Conservation (phyloP, 2,888 invertebrate species). For the Campoplex nolae region DNA sequence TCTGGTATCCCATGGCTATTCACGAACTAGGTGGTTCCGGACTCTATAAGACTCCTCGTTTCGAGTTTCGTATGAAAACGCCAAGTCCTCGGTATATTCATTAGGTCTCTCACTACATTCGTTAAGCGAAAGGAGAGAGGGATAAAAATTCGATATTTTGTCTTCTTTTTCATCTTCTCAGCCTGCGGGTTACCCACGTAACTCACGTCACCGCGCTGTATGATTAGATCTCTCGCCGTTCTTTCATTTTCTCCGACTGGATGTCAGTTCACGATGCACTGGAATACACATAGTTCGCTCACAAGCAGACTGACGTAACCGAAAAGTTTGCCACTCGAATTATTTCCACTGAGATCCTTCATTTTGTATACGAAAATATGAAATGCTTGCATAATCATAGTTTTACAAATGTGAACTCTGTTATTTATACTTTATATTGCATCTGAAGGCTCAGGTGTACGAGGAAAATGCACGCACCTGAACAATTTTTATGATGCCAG, state of each 20-base stretch:
- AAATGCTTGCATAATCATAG: neutral
- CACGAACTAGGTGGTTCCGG: neutral
- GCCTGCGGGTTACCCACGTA: constrained; percentile 77
- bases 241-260: constrained; percentile 66
- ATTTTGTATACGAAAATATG: neutral
- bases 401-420: constrained; percentile 7
- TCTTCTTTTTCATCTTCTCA: constrained; percentile 73
- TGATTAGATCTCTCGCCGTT: constrained; percentile 77
- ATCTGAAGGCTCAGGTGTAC: constrained; percentile 34
- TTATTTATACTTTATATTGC: constrained; percentile 26
- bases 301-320: constrained; percentile 13
- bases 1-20: neutral
- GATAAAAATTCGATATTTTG: constrained; percentile 70
- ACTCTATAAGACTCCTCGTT: neutral
- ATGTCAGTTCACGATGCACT: constrained; percentile 46
- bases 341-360: neutral
- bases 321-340: neutral
- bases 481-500: constrained; percentile 48
- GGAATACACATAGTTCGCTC: neutral
- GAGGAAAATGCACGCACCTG: constrained; percentile 41
- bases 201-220: constrained; percentile 77
- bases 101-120: constrained; percentile 14
- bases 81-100: neutral
- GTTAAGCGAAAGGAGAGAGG: constrained; percentile 8
- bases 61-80: neutral